Percentiles rank a stretch among this genome's conserved stretches.
phyloP scores from a whole-genome alignment of 1,140 invertebrate genomes.

The Rhizoglyphus robini region DNA sequence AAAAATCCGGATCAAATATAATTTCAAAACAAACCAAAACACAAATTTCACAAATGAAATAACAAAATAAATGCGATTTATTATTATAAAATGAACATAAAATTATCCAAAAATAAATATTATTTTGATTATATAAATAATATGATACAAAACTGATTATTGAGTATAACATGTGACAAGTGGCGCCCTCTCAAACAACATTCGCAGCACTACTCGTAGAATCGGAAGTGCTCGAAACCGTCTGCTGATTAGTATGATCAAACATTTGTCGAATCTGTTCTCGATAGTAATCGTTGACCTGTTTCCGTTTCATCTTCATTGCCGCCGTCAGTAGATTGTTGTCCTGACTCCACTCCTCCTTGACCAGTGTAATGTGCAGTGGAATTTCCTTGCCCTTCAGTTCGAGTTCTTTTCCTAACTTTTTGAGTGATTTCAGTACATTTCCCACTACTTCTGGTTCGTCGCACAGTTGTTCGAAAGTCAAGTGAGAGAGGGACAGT shows the following conservation, averaged over 20 bases:
- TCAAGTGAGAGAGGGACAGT: constrained; percentile 21
- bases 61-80: too few species aligned
- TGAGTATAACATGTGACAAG: too few species aligned
- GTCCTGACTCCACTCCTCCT: constrained; percentile 39
- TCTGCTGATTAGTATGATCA: too few species aligned
- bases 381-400: constrained; percentile 34
- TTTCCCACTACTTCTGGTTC: constrained; percentile 39
- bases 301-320: constrained; percentile 32
- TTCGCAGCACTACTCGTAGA: too few species aligned
- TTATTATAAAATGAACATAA: not conserved
- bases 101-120: not conserved
- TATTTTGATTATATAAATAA: not conserved
- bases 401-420: not conserved
- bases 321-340: constrained; percentile 41
- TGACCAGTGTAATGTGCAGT: constrained; percentile 32
- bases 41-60: not conserved
- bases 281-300: constrained; percentile 26
- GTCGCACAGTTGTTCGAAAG: constrained; percentile 53
- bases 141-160: too few species aligned
- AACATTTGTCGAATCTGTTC: constrained; percentile 24
- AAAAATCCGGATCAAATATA: too few species aligned
- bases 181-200: too few species aligned
- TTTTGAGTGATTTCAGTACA: not conserved
- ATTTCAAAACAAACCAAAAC: too few species aligned
- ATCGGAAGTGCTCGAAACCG: too few species aligned